Base-by-base conservation (phyloP, 2,797 vertebrate genomes). In the Chiropotes sagulatus region DNA sequence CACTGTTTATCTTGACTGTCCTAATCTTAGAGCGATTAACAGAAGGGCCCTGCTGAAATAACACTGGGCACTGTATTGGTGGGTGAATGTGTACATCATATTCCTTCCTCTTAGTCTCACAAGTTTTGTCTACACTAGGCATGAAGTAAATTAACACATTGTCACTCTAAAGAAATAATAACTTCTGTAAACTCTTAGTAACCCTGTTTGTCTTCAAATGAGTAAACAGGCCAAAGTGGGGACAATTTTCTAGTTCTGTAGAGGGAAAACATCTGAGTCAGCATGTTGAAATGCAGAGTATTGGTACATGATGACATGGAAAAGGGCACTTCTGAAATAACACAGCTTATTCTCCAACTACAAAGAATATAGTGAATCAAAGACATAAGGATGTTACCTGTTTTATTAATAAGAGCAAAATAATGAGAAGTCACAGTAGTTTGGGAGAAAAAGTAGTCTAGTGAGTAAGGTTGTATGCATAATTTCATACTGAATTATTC, bases 401-500 rank as follows among this genome's bases (percentile, higher is more conserved):
- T 57, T 83, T 7, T n/a, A 15, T 48, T 36, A 52, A 26, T 54
- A 20, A 41, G 14, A 82, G 13, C 22, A 89, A 72, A 58, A 14
- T 52, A 90, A 33, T 41, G 4, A 85, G 39, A 95, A 79, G 28
- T 86, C 48, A 95, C n/a, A 78, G 30, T 80, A 89, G 52, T 58
- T 41, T 92, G 54, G 61, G 80, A 88, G n/a, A 86, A 64, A 83
- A 54, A 85, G 20, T 80, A 75, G n/a, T 92, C 75, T 85, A 39
- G 54, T 89, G 58, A 87, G 41, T 75, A 79, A 94, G 48, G 24
- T 93, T 61, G 89, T 52, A 61, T 4, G 0, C 89, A 57, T 44
- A 88, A 88, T 78, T 90, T 84, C 36, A 78, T 33, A 85, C 28
- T 84, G 20, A 93, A 88, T 79, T 96, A 61, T 88, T 83, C 26